Evolutionary conservation across 2,888 invertebrate species (phyloP), one percentile per base, ranked within the genome.

Genomic region (Xestia sexstrigata): DNA sequence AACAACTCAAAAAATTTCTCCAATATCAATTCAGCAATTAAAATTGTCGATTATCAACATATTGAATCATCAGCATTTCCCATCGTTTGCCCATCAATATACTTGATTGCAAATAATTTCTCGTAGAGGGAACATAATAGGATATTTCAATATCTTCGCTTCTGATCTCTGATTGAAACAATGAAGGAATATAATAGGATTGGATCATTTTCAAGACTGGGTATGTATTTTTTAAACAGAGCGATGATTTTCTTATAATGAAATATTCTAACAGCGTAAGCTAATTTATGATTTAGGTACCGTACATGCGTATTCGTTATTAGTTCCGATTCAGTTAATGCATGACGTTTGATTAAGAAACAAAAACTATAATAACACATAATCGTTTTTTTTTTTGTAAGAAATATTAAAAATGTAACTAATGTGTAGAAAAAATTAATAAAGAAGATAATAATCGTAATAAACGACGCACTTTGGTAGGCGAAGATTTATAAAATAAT

Each of bases 101-200:
- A 65, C 75, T 81, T 82, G 49, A 81, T 75, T 83, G 80, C 72
- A 77, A 84, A 84, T 85, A 81, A 84, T 84, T 86, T 78, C 49
- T 76, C 70, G 62, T 62, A 75, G 79, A 82, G 85, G 78, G 82
- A 85, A 79, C 75, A 83, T 79, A 73, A 84, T 81, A 82, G 76
- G 74, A 87, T 83, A 81, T 88, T 88, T 78, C 79, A 83, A 79
- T 81, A 76, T 85, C 80, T 79, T 84, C 87, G 85, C 82, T 76
- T 79, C n/a, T 78, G 82, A 81, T 81, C 71, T 84, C 82, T 81
- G 87, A 88, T 90, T 89, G 87, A 89, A 92, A 90, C 88, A 91
- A 89, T 88, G 82, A 70, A 82, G 72, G 84, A 76, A 79, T 76
- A 84, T 90, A 90, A 90, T 89, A 89, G 87, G 85, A 87, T 88